These are phyloP conservation scores for Bubo scandiacus DNA, from an alignment of 2,113 vertebrate species.

Conservation along the genomic window DNA sequence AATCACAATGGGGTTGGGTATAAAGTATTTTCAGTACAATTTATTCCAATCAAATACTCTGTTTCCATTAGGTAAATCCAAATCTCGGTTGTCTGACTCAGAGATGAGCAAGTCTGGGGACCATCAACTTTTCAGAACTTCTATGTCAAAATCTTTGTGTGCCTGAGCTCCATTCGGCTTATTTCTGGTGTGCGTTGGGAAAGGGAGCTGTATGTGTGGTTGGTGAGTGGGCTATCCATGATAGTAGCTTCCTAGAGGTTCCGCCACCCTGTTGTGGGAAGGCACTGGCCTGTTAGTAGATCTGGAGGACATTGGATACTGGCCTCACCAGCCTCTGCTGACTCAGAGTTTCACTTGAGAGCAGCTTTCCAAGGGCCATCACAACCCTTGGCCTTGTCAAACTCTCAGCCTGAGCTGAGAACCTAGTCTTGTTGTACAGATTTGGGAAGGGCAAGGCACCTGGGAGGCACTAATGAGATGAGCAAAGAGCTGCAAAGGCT, in stretches of 20 bases:
- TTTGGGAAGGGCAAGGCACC: background rate
- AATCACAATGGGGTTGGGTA: background rate
- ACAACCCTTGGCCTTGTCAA: background rate
- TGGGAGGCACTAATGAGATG: background rate
- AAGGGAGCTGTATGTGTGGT: background rate
- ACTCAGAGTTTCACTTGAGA: background rate
- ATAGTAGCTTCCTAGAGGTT: background rate
- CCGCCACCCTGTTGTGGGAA: background rate
- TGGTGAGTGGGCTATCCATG: background rate
- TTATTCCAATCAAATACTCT: background rate
- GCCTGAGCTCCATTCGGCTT: background rate
- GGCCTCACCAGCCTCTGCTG: background rate
- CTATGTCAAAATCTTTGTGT: background rate
- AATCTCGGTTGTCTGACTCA: background rate
- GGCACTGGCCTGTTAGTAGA: background rate
- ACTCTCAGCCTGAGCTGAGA: background rate
- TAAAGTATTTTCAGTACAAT: background rate
- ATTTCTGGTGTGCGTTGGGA: background rate
- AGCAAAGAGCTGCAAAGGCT: background rate
- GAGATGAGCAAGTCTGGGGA: background rate
- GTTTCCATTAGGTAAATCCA: background rate
- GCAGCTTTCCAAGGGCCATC: background rate
- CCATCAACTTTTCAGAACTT: background rate
- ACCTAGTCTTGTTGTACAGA: background rate
- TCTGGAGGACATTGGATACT: background rate